Evolutionary conservation across 2,797 vertebrate genomes (phyloP).

Genomic region (Xenops minutus): DNA sequence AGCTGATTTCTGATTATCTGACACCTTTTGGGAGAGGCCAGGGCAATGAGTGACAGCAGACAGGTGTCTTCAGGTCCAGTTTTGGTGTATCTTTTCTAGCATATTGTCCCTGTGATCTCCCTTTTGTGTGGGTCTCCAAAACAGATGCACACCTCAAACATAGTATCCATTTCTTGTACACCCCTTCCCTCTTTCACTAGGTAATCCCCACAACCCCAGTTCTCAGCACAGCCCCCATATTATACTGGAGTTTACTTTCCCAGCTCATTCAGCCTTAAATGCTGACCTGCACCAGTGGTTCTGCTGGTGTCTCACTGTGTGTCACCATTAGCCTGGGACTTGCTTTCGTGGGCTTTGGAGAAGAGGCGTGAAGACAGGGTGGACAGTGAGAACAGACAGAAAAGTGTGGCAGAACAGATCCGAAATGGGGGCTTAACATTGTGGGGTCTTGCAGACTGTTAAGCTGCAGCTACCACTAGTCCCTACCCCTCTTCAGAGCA

Average conservation of each 20-base stretch:
- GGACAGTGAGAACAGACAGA: background rate
- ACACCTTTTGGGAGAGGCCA: background rate
- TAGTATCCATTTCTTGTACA: background rate
- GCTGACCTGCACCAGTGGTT: rapidly evolving
- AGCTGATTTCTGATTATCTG: background rate
- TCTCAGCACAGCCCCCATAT: background rate
- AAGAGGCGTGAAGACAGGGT: background rate
- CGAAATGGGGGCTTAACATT: rapidly evolving
- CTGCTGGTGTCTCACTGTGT: rapidly evolving
- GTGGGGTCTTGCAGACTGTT: background rate
- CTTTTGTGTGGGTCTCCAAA: background rate
- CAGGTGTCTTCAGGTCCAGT: background rate
- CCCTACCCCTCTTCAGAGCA: background rate
- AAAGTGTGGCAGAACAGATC: background rate
- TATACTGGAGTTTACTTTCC: background rate
- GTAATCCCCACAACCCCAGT: background rate
- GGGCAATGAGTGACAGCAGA: background rate
- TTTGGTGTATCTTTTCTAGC: background rate
- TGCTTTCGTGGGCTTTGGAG: background rate
- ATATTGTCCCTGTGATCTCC: background rate
- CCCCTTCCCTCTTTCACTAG: background rate
- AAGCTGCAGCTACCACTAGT: background rate
- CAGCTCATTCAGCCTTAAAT: background rate
- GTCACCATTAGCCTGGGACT: background rate
- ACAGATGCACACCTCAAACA: background rate